Conservation (phyloP, 2,113 vertebrate genomes). For the Nothoprocta perdicaria region DNA sequence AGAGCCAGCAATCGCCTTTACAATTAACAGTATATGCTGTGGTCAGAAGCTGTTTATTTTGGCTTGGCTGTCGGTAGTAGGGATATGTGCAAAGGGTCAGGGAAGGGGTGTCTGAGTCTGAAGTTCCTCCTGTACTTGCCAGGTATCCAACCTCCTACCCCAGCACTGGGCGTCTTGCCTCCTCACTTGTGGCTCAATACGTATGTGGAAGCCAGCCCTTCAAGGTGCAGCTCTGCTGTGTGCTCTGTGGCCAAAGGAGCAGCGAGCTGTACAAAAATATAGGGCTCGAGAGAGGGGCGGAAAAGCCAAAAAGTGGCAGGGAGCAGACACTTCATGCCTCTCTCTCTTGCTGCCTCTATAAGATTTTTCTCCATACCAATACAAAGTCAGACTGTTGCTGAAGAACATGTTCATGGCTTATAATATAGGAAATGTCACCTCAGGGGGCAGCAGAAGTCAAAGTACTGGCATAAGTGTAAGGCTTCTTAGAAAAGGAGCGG, state of each 20-base stretch:
- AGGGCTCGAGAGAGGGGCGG: rapidly evolving
- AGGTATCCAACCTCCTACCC: too few relatives aligned
- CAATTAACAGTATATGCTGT: neutral
- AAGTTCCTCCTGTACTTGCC: neutral
- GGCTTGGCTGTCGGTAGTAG: neutral
- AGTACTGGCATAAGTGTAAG: neutral
- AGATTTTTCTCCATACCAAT: neutral
- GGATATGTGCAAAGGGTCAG: neutral
- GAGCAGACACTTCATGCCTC: neutral
- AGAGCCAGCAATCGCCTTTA: neutral
- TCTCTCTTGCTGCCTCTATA: neutral
- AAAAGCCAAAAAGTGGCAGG: neutral
- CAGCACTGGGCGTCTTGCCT: neutral
- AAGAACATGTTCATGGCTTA: neutral
- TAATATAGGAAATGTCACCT: neutral
- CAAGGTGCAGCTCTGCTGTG: neutral
- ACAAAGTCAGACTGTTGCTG: rapidly evolving
- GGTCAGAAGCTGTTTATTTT: neutral
- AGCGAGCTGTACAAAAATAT: neutral
- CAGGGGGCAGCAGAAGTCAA: neutral
- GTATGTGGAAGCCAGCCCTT: neutral
- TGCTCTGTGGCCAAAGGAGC: neutral
- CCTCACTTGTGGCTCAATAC: neutral
- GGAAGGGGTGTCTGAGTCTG: rapidly evolving
- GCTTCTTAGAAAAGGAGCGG: neutral